phyloP scores from a whole-genome alignment of 2,888 invertebrate genomes.

The Eupithecia exiguata region DNA sequence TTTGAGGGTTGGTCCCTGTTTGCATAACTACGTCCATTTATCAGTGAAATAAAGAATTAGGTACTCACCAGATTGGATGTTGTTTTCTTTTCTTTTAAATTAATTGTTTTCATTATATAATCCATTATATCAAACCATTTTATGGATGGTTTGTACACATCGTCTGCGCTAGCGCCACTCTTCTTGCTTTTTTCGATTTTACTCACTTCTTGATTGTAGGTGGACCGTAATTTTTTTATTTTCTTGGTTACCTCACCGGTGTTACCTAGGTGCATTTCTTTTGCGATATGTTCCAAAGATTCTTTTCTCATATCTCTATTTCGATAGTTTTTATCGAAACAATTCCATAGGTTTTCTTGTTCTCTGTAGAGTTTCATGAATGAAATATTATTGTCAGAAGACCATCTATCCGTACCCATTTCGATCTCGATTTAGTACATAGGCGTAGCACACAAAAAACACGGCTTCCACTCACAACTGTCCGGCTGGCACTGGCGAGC shows the following conservation, averaged over 20 bases:
- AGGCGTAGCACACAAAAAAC: slow-evolving; percentile 33
- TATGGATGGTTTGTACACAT: slow-evolving; percentile 40
- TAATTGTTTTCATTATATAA: slow-evolving; percentile 37
- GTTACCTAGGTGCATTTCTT: slow-evolving; percentile 11
- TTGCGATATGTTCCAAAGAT: slow-evolving; percentile 21
- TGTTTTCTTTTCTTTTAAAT: slow-evolving; percentile 40
- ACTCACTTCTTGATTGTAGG: slow-evolving; percentile 32
- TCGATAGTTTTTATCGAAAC: slow-evolving; percentile 41
- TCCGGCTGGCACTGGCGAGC: no score
- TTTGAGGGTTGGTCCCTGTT: no score
- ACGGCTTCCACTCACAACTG: no score
- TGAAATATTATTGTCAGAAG: slow-evolving; percentile 41
- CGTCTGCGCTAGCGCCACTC: slow-evolving; percentile 35
- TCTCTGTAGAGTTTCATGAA: slow-evolving; percentile 21
- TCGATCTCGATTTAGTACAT: slow-evolving; percentile 18
- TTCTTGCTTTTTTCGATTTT: slow-evolving; percentile 40
- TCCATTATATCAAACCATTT: slow-evolving; percentile 39
- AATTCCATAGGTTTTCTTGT: slow-evolving; percentile 42
- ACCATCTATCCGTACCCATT: no score
- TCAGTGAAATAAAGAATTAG: slow-evolving; percentile 35
- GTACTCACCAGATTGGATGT: slow-evolving; percentile 39
- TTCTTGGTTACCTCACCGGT: neutral
- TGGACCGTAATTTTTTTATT: slow-evolving; percentile 3
- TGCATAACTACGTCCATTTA: no score
- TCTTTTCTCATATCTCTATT: slow-evolving; percentile 42